These are phyloP conservation scores for Drosophila subsilvestris DNA, from an alignment of 2,888 invertebrate genomes.

Conservation along the genomic window DNA sequence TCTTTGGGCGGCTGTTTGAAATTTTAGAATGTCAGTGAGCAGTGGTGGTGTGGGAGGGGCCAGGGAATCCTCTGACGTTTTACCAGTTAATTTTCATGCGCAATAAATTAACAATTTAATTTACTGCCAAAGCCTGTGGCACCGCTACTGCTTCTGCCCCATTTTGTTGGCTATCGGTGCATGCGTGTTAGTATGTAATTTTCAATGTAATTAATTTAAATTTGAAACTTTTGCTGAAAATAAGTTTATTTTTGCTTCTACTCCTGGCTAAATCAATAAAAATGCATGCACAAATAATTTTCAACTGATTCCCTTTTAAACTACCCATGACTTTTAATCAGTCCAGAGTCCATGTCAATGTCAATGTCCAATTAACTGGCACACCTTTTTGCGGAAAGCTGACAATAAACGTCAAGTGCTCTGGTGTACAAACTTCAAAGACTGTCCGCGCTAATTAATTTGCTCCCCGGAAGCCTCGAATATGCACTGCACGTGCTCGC, in stretches of 20 bases:
- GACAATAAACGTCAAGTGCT: constrained; percentile 14
- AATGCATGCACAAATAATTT: no score
- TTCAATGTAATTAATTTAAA: constrained; percentile 64
- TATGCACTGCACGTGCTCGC: constrained; percentile 5
- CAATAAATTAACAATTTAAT: constrained; percentile 79
- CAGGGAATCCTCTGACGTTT: constrained; percentile 45
- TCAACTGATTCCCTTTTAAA: no score
- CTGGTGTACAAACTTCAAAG: constrained; percentile 52
- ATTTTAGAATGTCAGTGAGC: not conserved
- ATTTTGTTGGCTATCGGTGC: constrained; percentile 22
- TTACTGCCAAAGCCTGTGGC: constrained; percentile 54
- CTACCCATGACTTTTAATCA: not conserved
- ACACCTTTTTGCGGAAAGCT: not conserved
- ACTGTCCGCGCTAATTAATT: constrained; percentile 58
- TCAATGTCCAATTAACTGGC: not conserved
- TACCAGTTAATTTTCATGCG: constrained; percentile 72
- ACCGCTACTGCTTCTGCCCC: constrained; percentile 10
- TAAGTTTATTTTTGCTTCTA: not conserved
- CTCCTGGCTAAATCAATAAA: not conserved
- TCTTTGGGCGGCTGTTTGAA: not conserved
- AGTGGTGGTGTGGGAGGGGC: not conserved
- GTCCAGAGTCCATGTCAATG: not conserved
- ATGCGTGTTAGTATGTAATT: constrained; percentile 31
- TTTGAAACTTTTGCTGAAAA: constrained; percentile 36
- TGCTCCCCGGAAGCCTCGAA: constrained; percentile 22